Evolutionary conservation across 1,140 invertebrate species (phyloP), one percentile per base, ranked within the genome.

Genomic region (Drosophila pectinifera): DNA sequence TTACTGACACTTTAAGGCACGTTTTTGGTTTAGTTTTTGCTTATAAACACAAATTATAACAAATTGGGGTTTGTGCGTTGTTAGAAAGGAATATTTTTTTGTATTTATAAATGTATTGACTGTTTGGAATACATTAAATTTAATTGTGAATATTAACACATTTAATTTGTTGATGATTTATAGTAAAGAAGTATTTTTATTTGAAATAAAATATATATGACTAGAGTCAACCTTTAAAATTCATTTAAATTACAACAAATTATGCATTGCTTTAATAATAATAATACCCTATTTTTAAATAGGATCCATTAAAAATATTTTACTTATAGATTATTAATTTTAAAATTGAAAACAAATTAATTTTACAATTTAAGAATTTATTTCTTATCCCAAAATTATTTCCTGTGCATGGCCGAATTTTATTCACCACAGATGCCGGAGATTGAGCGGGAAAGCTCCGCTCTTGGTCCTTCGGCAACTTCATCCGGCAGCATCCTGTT

Each of bases 401-500:
- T 5, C n/a, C 64, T 84, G 80, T 83, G 80, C 38, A 59, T 16
- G 8, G 13, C 14, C 18, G 0, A 43, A 14, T 28, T 11, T 20
- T 67, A 84, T 68, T 83, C 80, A 83, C 80, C 80, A 83, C 76
- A 43, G 49, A 36, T 41, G 18, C 5, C 14, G 5, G 3, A n/a
- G 5, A 63, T 38, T 42, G 38, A 42, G 49, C 69, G 54, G 20
- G 6, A 24, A 61, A 84, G 80, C 80, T 83, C 67, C 45, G 28
- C 61, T 62, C 78, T 58, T 34, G 13, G 36, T 24, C 36, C 41
- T 61, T 75, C 63, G 51, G 53, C 42, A 80, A 77, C 65, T 73
- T 73, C 39, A 85, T 76, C 73, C 76, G 79, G 78, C 81, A 85
- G 82, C 81, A 81, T 85, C 81, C 68, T 70, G 45, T 36, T 42